phyloP scores from a whole-genome alignment of 2,113 vertebrate species.

The Pedetes capensis region DNA sequence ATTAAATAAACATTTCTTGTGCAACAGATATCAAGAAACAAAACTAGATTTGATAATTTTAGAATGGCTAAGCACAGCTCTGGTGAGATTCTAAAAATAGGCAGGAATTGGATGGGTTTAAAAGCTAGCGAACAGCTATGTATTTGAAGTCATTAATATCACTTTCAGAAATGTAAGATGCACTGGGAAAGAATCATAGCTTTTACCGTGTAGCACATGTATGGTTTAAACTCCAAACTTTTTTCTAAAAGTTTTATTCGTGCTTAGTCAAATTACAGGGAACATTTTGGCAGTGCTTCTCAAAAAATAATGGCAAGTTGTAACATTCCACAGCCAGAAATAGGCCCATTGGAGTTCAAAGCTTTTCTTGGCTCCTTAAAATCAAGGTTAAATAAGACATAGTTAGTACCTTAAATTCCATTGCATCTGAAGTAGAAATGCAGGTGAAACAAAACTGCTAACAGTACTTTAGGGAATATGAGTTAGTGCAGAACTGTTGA shows the following conservation, averaged over 20 bases:
- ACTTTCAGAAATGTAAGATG: constrained; percentile 21
- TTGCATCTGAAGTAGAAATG: constrained; percentile 53
- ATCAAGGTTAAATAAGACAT: not conserved
- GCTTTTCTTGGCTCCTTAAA: constrained; percentile 60
- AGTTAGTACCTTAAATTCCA: constrained; percentile 65
- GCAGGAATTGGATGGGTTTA: constrained; percentile 19
- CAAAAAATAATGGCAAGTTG: constrained; percentile 19
- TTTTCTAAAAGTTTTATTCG: constrained; percentile 13
- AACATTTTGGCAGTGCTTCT: constrained; percentile 34
- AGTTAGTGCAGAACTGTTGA: constrained; percentile 23
- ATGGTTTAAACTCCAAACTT: constrained; percentile 24
- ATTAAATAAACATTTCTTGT: constrained; percentile 27
- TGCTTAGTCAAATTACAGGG: constrained; percentile 19
- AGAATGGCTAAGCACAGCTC: not conserved
- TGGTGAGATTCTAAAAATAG: not conserved
- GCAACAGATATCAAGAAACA: not conserved
- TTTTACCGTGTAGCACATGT: not conserved
- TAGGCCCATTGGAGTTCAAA: constrained; percentile 12
- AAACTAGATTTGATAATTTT: not conserved
- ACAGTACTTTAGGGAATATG: constrained; percentile 43
- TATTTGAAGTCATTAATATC: not conserved
- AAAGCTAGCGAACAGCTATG: constrained; percentile 15
- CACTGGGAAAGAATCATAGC: constrained; percentile 27
- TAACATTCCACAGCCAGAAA: constrained; percentile 31
- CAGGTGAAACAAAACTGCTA: not conserved